These are phyloP conservation scores for Aurelia coerulea DNA, from an alignment of 30 jellyfish, hydroid and myxozoan species.

Conservation along the genomic window DNA sequence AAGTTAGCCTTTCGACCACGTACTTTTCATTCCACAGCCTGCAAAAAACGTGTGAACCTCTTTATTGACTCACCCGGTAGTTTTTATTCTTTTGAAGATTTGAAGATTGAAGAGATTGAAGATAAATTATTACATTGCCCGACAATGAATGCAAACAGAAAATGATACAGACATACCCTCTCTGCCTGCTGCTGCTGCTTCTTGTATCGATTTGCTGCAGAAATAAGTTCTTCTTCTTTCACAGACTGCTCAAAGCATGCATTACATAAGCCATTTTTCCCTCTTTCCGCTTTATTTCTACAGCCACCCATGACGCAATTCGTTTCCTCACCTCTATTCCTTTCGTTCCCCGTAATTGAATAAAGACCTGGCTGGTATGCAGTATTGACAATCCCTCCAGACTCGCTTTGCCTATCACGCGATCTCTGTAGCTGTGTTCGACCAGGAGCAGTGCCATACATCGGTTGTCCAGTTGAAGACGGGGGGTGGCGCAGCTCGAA, in stretches of 20 bases:
- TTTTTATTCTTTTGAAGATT: no score
- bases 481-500: conserved; percentile 11
- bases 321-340: conserved; percentile 3
- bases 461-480: neutral
- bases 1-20: no score
- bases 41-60: no score
- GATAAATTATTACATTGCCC: no score
- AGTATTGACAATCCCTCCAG: conserved; percentile 16
- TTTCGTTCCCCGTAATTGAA: conserved; percentile 4
- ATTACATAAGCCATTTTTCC: conserved; percentile 35
- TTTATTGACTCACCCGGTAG: no score
- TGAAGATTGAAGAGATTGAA: no score
- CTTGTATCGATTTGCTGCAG: neutral
- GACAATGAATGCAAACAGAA: no score
- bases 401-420: no score
- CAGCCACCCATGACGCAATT: conserved; percentile 41
- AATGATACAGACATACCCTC: neutral
- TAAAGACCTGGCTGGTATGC: conserved; percentile 59
- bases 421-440: no score
- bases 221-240: conserved; percentile 6
- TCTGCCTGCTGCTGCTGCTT: neutral
- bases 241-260: conserved; percentile 25
- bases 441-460: neutral
- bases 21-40: no score
- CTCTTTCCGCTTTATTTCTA: neutral